Percentiles rank a stretch among this genome's conserved stretches.
phyloP scores from a whole-genome alignment of 2,797 vertebrate genomes.

The Synanceia verrucosa region DNA sequence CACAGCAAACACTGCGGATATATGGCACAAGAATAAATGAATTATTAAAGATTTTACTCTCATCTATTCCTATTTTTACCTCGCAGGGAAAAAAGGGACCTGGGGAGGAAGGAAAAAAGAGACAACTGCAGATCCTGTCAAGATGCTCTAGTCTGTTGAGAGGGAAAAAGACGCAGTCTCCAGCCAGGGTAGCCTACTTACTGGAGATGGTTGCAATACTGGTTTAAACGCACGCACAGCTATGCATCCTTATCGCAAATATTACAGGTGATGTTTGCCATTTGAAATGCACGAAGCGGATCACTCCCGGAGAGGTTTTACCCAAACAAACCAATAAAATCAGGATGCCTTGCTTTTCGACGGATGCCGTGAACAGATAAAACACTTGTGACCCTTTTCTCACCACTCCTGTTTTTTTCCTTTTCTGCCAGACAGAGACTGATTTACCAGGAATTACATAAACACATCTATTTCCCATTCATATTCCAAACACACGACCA shows the following conservation, averaged over 20 bases:
- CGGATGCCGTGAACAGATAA: slow-evolving; percentile 19
- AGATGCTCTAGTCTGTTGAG: slow-evolving; percentile 66
- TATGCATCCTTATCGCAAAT: slow-evolving; percentile 46
- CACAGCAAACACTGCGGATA: slow-evolving; percentile 76
- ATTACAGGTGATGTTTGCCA: slow-evolving; percentile 32
- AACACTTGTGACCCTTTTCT: slow-evolving; percentile 20
- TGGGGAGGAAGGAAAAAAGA: slow-evolving; percentile 29
- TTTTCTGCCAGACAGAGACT: slow-evolving; percentile 16
- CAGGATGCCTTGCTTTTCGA: slow-evolving; percentile 46
- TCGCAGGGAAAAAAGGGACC: slow-evolving; percentile 21
- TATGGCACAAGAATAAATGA: slow-evolving; percentile 72
- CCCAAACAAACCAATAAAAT: slow-evolving; percentile 12
- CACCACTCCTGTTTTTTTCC: background rate
- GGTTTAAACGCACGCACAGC: slow-evolving; percentile 44
- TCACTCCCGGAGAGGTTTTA: slow-evolving; percentile 48
- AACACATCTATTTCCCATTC: slow-evolving; percentile 49
- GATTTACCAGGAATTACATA: slow-evolving; percentile 52
- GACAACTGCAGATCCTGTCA: slow-evolving; percentile 74
- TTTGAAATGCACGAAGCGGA: slow-evolving; percentile 37
- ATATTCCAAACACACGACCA: slow-evolving; percentile 63
- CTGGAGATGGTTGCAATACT: slow-evolving; percentile 59
- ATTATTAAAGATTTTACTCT: slow-evolving; percentile 75
- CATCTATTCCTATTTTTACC: slow-evolving; percentile 77
- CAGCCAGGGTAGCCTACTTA: slow-evolving; percentile 38
- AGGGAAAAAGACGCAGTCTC: slow-evolving; percentile 73